Conservation (phyloP, 2,113 vertebrate genomes). For the Pseudolaguvia tuberculata region DNA sequence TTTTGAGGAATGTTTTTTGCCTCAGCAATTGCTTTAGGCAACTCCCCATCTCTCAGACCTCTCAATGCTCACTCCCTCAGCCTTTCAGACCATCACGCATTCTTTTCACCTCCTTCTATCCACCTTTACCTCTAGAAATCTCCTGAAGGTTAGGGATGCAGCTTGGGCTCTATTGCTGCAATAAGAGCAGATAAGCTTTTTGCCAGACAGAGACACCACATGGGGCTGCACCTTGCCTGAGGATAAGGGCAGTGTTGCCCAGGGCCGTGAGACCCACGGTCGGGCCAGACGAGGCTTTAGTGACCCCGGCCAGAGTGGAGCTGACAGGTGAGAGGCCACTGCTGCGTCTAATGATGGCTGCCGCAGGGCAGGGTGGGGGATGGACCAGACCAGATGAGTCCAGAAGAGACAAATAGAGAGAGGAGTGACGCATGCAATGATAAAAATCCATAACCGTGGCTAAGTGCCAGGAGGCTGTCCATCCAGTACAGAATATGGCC, state of each 20-base stretch:
- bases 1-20: constrained; percentile 67
- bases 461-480: constrained; percentile 41
- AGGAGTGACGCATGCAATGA: constrained; percentile 44
- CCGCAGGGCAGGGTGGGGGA: constrained; percentile 47
- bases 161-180: constrained; percentile 63
- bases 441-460: constrained; percentile 44
- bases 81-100: constrained; percentile 48
- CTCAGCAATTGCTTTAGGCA: constrained; percentile 70
- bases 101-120: constrained; percentile 13
- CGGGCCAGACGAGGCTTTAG: constrained; percentile 61
- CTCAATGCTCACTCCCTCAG: constrained; percentile 52
- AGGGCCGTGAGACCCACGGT: constrained; percentile 63
- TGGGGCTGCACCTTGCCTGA: constrained; percentile 72
- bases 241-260: constrained; percentile 71
- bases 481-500: constrained; percentile 24
- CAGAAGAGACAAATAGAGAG: constrained; percentile 33
- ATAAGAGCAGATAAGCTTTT: constrained; percentile 74
- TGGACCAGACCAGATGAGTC: constrained; percentile 37
- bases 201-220: constrained; percentile 65
- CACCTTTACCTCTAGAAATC: constrained; percentile 23
- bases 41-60: constrained; percentile 56
- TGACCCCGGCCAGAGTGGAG: constrained; percentile 65
- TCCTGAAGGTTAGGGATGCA: constrained; percentile 62
- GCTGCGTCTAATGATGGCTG: constrained; percentile 64
- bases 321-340: constrained; percentile 70